Evolutionary conservation across 2,888 invertebrate species (phyloP).

Genomic region (Pseudoips prasinana): DNA sequence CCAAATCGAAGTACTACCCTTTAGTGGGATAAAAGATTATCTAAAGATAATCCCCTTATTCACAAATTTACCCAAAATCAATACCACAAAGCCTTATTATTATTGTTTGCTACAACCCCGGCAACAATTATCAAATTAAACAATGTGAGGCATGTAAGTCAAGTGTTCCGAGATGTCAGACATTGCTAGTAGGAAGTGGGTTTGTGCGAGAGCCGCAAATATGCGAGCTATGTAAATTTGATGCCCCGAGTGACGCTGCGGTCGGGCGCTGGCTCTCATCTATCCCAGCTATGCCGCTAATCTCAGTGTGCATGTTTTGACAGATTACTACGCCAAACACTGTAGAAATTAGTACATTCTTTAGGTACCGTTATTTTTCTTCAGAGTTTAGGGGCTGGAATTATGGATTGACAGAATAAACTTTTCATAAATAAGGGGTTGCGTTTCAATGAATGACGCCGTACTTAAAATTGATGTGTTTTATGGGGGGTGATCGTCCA

Average conservation of each 20-base stretch:
- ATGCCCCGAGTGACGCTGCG: constrained; percentile 61
- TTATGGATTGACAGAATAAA: constrained; percentile 16
- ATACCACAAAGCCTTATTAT: no score
- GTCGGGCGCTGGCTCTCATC: constrained; percentile 50
- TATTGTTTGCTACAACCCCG: background rate
- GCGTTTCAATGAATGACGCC: no score
- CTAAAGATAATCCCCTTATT: no score
- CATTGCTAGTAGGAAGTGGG: constrained; percentile 45
- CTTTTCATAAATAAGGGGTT: no score
- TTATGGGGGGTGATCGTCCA: no score
- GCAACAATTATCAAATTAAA: constrained; percentile 17
- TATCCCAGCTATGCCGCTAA: constrained; percentile 54
- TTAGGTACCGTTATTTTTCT: constrained; percentile 2
- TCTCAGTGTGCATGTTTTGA: constrained; percentile 44
- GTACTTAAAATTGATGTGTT: no score
- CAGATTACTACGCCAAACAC: constrained; percentile 33
- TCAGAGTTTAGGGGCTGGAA: constrained; percentile 10
- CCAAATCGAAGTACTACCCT: no score
- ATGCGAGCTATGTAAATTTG: constrained; percentile 73
- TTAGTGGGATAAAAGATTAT: no score
- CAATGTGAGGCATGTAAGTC: constrained; percentile 19
- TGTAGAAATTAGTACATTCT: constrained; percentile 18
- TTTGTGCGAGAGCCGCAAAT: constrained; percentile 57
- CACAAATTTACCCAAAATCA: no score
- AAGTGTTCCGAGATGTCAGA: constrained; percentile 34